phyloP scores from a whole-genome alignment of 2,113 vertebrate species.

The Xiphophorus maculatus region DNA sequence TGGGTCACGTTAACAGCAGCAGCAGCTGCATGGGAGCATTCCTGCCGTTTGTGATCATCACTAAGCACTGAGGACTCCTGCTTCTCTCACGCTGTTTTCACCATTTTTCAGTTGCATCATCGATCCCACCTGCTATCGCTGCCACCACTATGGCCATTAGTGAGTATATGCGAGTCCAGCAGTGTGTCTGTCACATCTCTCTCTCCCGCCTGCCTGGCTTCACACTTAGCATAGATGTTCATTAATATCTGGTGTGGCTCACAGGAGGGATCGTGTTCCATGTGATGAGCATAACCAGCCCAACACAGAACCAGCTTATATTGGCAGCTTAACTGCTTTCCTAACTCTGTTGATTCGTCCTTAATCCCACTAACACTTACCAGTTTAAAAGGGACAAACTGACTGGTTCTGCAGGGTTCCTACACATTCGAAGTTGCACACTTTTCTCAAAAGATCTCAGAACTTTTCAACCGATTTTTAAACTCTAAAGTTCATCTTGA shows the following conservation, averaged over 20 bases:
- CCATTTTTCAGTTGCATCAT: conserved; percentile 80
- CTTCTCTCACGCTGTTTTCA: conserved; percentile 72
- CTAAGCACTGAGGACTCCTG: conserved; percentile 3
- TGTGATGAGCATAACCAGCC: conserved; percentile 12
- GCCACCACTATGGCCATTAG: conserved; percentile 75
- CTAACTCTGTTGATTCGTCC: conserved; percentile 32
- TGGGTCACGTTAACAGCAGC: not conserved
- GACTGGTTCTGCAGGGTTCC: not conserved
- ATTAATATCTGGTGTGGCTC: conserved; percentile 12
- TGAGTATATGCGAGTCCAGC: conserved; percentile 77
- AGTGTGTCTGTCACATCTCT: conserved; percentile 59
- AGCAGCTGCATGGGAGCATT: not conserved
- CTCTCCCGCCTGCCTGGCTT: conserved; percentile 48
- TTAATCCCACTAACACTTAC: conserved; percentile 63
- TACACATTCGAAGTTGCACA: not conserved
- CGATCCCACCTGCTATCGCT: conserved; percentile 69
- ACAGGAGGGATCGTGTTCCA: not conserved
- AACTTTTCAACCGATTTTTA: not conserved
- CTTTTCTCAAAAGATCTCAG: not conserved
- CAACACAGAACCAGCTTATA: not conserved
- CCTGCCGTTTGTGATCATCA: not conserved
- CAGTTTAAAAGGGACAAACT: conserved; percentile 7
- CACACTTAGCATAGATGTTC: conserved; percentile 26
- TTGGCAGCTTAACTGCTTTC: not conserved
- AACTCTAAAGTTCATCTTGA: not conserved